Evolutionary conservation across 1,140 invertebrate genomes (phyloP).

Genomic region (Drosophila bocqueti): DNA sequence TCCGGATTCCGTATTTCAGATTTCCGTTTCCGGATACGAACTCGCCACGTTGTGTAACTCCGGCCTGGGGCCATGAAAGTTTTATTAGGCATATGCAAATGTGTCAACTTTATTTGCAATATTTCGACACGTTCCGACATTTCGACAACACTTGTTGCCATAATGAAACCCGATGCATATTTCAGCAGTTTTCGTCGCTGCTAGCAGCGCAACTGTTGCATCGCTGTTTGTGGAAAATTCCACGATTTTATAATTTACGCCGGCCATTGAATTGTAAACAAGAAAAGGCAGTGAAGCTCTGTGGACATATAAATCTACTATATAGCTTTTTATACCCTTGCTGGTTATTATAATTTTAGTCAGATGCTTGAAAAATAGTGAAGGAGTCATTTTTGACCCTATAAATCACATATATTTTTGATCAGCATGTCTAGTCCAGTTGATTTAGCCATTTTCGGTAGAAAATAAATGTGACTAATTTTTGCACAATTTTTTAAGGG

Average conservation of each 20-base stretch:
- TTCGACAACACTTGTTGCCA: constrained; percentile 78
- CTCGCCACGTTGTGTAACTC: constrained; percentile 37
- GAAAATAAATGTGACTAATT: too few species aligned
- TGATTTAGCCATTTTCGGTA: too few species aligned
- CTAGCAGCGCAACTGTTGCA: constrained; percentile 58
- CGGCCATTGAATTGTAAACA: constrained; percentile 62
- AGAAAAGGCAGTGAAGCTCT: background rate
- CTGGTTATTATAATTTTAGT: too few species aligned
- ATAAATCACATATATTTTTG: too few species aligned
- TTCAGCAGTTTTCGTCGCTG: constrained; percentile 44
- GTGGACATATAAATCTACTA: too few species aligned
- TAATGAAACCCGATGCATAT: constrained; percentile 67
- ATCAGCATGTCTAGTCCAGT: too few species aligned
- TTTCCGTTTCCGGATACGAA: constrained; percentile 10
- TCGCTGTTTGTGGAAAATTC: constrained; percentile 21
- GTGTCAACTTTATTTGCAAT: constrained; percentile 82
- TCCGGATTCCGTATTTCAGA: background rate
- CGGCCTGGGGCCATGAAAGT: constrained; percentile 52
- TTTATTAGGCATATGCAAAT: constrained; percentile 84
- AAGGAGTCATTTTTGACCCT: too few species aligned
- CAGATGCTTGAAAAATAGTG: too few species aligned
- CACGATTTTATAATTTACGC: constrained; percentile 47
- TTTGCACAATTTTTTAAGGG: too few species aligned
- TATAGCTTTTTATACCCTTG: too few species aligned
- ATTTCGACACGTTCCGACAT: constrained; percentile 66